Percentiles rank a stretch among this genome's conserved stretches.
Conservation (phyloP, 2,888 invertebrate genomes). For the Brachycybe producta region DNA sequence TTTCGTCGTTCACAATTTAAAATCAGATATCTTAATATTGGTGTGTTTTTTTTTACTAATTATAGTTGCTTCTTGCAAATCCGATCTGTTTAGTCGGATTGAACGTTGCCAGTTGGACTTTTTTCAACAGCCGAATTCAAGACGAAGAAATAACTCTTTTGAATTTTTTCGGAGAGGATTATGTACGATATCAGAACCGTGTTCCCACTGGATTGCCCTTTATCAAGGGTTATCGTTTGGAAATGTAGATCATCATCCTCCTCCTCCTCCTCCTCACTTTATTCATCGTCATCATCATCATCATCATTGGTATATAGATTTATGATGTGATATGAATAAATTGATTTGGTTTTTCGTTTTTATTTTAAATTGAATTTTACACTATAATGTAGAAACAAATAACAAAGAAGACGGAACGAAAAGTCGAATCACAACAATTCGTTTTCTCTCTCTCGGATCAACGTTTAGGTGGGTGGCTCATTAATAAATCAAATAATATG, state of each 20-base stretch:
- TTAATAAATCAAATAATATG: too few species aligned
- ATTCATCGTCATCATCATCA: too few species aligned
- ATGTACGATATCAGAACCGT: conserved; percentile 65
- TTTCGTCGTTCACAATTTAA: too few species aligned
- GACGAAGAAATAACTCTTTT: conserved; percentile 80
- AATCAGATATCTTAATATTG: neutral
- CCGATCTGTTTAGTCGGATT: conserved; percentile 75
- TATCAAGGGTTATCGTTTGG: conserved; percentile 57
- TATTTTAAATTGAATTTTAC: too few species aligned
- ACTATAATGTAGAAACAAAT: too few species aligned
- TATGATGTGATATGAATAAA: conserved; percentile 1
- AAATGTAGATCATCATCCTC: too few species aligned
- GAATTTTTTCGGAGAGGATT: conserved; percentile 81
- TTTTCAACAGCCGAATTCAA: conserved; percentile 74
- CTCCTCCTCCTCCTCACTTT: too few species aligned
- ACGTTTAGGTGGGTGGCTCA: too few species aligned
- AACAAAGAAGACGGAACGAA: too few species aligned
- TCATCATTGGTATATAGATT: too few species aligned
- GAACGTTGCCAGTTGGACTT: conserved; percentile 70
- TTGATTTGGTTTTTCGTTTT: neutral
- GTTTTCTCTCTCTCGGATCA: too few species aligned
- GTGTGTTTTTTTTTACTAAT: neutral
- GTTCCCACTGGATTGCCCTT: conserved; percentile 78
- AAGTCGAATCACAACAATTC: too few species aligned
- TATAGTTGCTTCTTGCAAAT: conserved; percentile 69